Percentiles rank a stretch among this genome's conserved stretches.
These are phyloP conservation scores for Bombylius discolor DNA, from an alignment of 2,888 invertebrate genomes.

Conservation along the genomic window DNA sequence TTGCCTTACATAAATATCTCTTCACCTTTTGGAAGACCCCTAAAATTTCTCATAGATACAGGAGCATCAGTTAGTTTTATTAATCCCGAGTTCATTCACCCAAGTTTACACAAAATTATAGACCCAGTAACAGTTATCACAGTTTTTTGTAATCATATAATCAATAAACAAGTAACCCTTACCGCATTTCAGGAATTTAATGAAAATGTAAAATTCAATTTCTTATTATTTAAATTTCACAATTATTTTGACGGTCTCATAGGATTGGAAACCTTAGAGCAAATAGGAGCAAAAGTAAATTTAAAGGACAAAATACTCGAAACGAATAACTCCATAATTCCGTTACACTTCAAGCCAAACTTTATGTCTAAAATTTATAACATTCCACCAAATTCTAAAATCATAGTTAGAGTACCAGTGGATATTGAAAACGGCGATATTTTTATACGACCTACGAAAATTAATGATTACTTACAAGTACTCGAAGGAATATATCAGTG, in stretches of 20 bases:
- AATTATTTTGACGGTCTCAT: constrained; percentile 15
- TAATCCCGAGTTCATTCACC: too few relatives aligned
- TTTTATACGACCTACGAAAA: constrained; percentile 4
- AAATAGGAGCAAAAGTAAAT: too few relatives aligned
- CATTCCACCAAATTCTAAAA: constrained; percentile 6
- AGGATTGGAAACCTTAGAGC: too few relatives aligned
- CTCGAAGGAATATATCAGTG: constrained; percentile 9
- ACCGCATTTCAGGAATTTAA: too few relatives aligned
- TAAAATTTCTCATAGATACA: constrained; percentile 2
- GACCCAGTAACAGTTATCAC: background rate
- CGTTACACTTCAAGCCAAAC: constrained; percentile 8
- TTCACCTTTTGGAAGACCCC: too few relatives aligned
- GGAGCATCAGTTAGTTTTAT: too few relatives aligned
- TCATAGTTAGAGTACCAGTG: constrained; percentile 9
- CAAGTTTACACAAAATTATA: too few relatives aligned
- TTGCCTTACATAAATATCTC: background rate
- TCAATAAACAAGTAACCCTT: too few relatives aligned
- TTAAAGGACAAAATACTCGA: too few relatives aligned
- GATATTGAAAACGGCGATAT: constrained; percentile 9
- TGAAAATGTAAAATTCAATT: too few relatives aligned
- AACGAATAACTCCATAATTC: too few relatives aligned
- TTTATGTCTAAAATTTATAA: constrained; percentile 8
- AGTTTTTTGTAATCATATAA: too few relatives aligned
- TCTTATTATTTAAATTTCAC: constrained; percentile 16
- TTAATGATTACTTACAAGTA: constrained; percentile 5